Percentiles rank a stretch among this genome's conserved stretches.
These are phyloP conservation scores for Denticeps clupeoides DNA, from an alignment of 2,797 vertebrate species.

Conservation along the genomic window DNA sequence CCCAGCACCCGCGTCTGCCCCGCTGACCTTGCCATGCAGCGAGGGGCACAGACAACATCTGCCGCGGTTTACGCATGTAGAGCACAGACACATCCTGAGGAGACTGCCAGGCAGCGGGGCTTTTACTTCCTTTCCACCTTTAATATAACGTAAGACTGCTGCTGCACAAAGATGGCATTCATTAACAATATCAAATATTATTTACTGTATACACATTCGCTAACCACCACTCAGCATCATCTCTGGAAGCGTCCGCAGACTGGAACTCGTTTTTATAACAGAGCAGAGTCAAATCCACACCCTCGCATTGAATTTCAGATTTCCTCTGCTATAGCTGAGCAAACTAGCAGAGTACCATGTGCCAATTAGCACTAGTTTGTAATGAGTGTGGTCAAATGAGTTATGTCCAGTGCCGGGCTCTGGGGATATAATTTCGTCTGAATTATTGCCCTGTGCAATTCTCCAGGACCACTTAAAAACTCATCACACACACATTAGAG, in stretches of 20 bases:
- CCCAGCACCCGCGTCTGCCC: too few species aligned
- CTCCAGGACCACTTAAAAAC: slow-evolving; percentile 35
- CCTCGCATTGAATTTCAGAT: too few species aligned
- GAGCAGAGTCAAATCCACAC: too few species aligned
- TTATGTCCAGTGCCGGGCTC: slow-evolving; percentile 34
- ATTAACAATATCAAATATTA: too few species aligned
- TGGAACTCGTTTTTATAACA: too few species aligned
- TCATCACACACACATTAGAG: slow-evolving; percentile 32
- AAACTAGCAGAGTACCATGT: slow-evolving; percentile 8
- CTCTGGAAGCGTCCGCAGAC: too few species aligned
- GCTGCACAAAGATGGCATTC: too few species aligned
- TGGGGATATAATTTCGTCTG: slow-evolving; percentile 44
- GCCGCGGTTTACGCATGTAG: slow-evolving; percentile 45
- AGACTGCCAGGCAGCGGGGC: too few species aligned
- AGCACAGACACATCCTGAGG: slow-evolving; percentile 1
- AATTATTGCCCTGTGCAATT: slow-evolving; percentile 42
- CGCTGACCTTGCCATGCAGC: slow-evolving; percentile 60
- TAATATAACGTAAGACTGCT: too few species aligned
- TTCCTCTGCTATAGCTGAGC: slow-evolving; percentile 21
- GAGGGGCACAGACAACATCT: slow-evolving; percentile 62
- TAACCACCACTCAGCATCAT: too few species aligned
- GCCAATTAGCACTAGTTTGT: slow-evolving; percentile 37
- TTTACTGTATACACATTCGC: too few species aligned
- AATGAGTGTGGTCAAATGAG: slow-evolving; percentile 41
- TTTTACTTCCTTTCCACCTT: background rate